A percentile compares a stretch with the other conserved stretches of the same genome.
Evolutionary conservation across 2,888 invertebrate genomes (phyloP).

Genomic region (Microctonus brassicae): DNA sequence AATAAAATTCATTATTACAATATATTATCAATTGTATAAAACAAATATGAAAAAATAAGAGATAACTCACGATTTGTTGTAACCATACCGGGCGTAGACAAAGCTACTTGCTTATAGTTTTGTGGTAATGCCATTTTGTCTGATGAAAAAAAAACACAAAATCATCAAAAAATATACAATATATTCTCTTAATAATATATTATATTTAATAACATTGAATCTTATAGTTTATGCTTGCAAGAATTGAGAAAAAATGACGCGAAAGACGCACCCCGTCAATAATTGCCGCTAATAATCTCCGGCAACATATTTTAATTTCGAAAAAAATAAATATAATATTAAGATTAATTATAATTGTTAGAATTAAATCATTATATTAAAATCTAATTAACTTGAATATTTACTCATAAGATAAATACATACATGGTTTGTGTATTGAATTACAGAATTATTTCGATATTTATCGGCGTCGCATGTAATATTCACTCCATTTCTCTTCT

Average conservation of each 20-base stretch:
- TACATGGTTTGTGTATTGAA: no score
- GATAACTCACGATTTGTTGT: constrained; percentile 80
- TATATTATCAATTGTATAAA: constrained; percentile 5
- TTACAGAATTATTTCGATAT: no score
- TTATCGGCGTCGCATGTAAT: no score
- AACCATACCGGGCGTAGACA: constrained; percentile 80
- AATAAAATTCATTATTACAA: constrained; percentile 37
- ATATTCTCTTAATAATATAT: background rate
- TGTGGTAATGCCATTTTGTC: constrained; percentile 82
- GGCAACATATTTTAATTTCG: background rate
- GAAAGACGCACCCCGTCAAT: constrained; percentile 26
- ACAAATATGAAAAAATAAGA: constrained; percentile 2
- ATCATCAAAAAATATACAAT: background rate
- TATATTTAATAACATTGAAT: background rate
- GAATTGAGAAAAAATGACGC: background rate
- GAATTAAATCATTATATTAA: no score
- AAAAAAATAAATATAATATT: background rate
- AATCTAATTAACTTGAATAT: no score
- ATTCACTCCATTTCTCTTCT: no score
- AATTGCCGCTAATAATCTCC: background rate
- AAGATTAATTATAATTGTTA: no score
- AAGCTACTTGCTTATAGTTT: constrained; percentile 87
- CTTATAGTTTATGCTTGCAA: background rate
- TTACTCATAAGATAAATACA: no score
- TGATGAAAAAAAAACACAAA: background rate